These are phyloP conservation scores for Epistrophe eligans DNA, from an alignment of 2,888 invertebrate genomes.

Conservation along the genomic window DNA sequence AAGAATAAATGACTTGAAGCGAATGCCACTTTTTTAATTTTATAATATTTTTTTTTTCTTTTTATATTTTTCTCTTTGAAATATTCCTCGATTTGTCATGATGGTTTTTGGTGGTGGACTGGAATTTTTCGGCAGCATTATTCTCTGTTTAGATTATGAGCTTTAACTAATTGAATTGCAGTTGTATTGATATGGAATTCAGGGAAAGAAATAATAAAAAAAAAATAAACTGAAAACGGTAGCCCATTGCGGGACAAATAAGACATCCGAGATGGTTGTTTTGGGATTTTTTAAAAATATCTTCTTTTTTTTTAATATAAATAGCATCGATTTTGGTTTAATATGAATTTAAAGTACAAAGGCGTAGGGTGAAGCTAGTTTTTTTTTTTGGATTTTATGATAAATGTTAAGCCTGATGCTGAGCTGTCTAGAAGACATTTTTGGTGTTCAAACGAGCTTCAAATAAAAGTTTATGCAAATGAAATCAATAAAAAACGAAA, in stretches of 20 bases:
- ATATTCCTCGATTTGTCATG: conserved; percentile 71
- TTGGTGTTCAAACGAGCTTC: conserved; percentile 24
- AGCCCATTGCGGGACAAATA: conserved; percentile 46
- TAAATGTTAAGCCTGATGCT: conserved; percentile 44
- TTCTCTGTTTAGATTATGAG: conserved; percentile 75
- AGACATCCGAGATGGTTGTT: conserved; percentile 64
- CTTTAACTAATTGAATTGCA: conserved; percentile 75
- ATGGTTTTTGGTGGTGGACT: conserved; percentile 57
- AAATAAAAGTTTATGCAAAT: conserved; percentile 35
- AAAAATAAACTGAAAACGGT: conserved; percentile 23
- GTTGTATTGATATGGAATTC: conserved; percentile 40
- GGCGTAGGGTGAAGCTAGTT: conserved; percentile 18
- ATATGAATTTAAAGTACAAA: conserved; percentile 14
- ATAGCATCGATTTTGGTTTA: conserved; percentile 58
- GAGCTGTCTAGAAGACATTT: conserved; percentile 22
- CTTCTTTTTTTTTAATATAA: conserved; percentile 36
- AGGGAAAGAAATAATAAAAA: not conserved
- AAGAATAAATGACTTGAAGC: conserved; percentile 63
- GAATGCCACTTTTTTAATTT: conserved; percentile 65
- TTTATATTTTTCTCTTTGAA: conserved; percentile 38
- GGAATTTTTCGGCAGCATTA: conserved; percentile 72
- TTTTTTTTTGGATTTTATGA: conserved; percentile 6
- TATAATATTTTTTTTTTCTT: conserved; percentile 31
- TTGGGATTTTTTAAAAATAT: conserved; percentile 18
- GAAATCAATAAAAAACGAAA: not conserved